A percentile compares a stretch with the other conserved stretches of the same genome.
Evolutionary conservation across 2,113 vertebrate genomes (phyloP).

Genomic region (Mesitornis unicolor): DNA sequence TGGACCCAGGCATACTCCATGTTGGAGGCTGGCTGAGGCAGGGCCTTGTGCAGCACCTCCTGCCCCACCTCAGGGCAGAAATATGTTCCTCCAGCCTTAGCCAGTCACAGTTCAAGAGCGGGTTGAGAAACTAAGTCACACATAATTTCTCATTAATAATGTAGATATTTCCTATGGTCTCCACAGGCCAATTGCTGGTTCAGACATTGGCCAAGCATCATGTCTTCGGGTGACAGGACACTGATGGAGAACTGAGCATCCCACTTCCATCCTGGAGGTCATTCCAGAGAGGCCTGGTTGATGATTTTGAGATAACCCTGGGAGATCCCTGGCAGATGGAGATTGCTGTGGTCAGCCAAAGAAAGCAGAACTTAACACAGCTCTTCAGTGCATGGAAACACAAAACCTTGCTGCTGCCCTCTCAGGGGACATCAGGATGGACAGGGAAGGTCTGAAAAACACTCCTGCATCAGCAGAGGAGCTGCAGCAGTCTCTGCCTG

Average conservation of each 20-base stretch:
- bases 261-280: background rate
- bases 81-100: background rate
- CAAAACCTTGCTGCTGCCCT: background rate
- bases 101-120: background rate
- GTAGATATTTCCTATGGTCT: background rate
- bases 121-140: background rate
- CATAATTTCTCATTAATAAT: background rate
- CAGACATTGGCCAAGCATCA: background rate
- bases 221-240: background rate
- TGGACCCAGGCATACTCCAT: background rate
- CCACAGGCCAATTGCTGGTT: background rate
- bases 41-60: background rate
- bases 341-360: background rate
- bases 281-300: accelerated
- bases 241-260: background rate
- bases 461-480: background rate
- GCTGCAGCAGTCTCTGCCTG: background rate
- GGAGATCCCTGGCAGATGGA: background rate
- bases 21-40: background rate
- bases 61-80: background rate
- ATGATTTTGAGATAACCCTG: background rate
- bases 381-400: background rate
- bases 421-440: background rate
- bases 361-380: background rate
- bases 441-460: background rate